These are phyloP conservation scores for Willisornis vidua DNA, from an alignment of 2,113 vertebrate genomes.

Conservation along the genomic window DNA sequence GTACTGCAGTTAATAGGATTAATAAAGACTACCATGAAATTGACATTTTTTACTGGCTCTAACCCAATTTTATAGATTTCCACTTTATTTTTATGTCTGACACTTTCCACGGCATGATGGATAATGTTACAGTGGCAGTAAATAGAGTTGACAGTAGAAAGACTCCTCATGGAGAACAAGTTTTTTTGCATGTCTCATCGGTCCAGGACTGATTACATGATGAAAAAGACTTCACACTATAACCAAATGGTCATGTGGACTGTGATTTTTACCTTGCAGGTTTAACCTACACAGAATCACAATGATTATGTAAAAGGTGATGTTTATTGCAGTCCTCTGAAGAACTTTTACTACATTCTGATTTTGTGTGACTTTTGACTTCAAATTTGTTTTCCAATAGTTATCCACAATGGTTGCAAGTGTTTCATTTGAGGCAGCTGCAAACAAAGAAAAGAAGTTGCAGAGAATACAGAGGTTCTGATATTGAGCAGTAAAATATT, in stretches of 20 bases:
- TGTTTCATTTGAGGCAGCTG: neutral
- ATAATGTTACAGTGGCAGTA: constrained; percentile 13
- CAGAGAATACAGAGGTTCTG: neutral
- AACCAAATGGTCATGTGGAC: neutral
- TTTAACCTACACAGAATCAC: neutral
- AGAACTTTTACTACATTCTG: neutral
- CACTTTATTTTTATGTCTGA: constrained; percentile 47
- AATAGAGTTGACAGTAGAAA: neutral
- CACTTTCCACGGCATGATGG: neutral
- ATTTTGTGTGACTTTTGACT: neutral
- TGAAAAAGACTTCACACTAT: neutral
- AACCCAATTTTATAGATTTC: constrained; percentile 53
- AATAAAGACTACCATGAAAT: neutral
- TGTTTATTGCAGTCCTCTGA: neutral
- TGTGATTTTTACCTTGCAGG: neutral
- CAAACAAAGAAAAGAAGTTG: neutral
- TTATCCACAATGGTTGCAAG: neutral
- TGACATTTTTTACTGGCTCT: constrained; percentile 18
- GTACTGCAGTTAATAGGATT: constrained; percentile 14
- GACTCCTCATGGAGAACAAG: neutral
- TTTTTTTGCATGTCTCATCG: neutral
- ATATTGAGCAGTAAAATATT: neutral
- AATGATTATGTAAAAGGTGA: neutral
- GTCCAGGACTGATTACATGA: neutral
- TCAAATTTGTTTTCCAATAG: neutral